Evolutionary conservation across 1,140 invertebrate genomes (phyloP).

Genomic region (Sinonovacula constricta): DNA sequence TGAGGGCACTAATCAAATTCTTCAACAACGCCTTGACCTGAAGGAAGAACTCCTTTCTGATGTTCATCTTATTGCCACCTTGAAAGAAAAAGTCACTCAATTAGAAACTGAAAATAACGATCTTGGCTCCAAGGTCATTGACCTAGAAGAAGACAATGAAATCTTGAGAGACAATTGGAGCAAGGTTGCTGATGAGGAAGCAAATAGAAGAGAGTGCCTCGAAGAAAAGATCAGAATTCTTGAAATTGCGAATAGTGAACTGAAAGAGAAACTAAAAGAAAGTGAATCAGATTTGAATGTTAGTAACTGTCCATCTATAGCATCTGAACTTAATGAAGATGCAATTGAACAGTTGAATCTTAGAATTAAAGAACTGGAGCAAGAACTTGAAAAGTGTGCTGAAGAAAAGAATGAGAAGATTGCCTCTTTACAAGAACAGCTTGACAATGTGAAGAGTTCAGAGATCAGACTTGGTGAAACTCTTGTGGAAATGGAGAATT

Average conservation of each 20-base stretch:
- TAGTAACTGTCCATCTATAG: slow-evolving; percentile 61
- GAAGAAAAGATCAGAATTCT: slow-evolving; percentile 72
- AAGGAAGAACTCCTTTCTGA: slow-evolving; percentile 57
- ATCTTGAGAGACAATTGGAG: slow-evolving; percentile 72
- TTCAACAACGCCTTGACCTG: slow-evolving; percentile 64
- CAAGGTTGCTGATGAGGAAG: slow-evolving; percentile 70
- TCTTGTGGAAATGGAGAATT: slow-evolving; percentile 64
- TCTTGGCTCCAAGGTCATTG: slow-evolving; percentile 60
- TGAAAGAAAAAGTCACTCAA: slow-evolving; percentile 61
- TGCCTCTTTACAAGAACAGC: slow-evolving; percentile 65
- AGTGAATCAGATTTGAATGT: slow-evolving; percentile 59
- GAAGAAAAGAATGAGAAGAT: slow-evolving; percentile 70
- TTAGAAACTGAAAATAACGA: slow-evolving; percentile 65
- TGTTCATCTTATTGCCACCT: slow-evolving; percentile 53
- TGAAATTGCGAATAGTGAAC: slow-evolving; percentile 64
- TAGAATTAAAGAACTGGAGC: slow-evolving; percentile 59
- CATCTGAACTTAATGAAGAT: slow-evolving; percentile 51
- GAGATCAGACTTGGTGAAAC: slow-evolving; percentile 73
- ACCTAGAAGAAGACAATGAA: slow-evolving; percentile 73
- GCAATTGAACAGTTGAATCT: slow-evolving; percentile 44
- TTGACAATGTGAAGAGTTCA: slow-evolving; percentile 64
- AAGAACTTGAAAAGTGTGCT: slow-evolving; percentile 58
- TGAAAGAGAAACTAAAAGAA: slow-evolving; percentile 66
- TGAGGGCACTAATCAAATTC: slow-evolving; percentile 59
- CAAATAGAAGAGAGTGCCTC: slow-evolving; percentile 63